Evolutionary conservation across 2,113 vertebrate species (phyloP).

Genomic region (Neopipo cinnamomea): DNA sequence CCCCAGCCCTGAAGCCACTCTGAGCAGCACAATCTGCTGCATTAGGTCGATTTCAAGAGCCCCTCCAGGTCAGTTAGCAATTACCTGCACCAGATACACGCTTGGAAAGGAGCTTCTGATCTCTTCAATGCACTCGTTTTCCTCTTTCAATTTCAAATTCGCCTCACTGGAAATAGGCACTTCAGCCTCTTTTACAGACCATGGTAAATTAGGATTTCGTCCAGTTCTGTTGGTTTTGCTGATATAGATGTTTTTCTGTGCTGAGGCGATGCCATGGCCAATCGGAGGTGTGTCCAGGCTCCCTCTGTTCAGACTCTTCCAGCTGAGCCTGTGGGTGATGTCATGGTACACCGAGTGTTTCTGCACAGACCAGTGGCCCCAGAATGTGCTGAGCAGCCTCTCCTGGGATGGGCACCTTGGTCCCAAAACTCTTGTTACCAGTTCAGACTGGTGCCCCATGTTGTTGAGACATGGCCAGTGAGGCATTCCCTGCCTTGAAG

Average conservation of each 20-base stretch:
- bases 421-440: background rate
- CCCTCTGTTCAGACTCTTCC: background rate
- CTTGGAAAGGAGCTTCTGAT: constrained; percentile 61
- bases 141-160: constrained; percentile 62
- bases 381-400: background rate
- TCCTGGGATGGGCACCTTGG: background rate
- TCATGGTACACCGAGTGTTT: background rate
- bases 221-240: constrained; percentile 59
- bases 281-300: background rate
- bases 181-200: constrained; percentile 64
- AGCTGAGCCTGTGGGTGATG: background rate
- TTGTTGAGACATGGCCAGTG: background rate
- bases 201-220: constrained; percentile 52
- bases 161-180: constrained; percentile 49
- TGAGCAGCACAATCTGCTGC: constrained; percentile 26
- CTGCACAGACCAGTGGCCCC: background rate
- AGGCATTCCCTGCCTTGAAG: background rate
- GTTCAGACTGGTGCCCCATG: background rate
- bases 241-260: constrained; percentile 36
- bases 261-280: background rate
- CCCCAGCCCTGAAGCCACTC: background rate
- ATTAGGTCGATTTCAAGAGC: constrained; percentile 59
- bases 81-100: constrained; percentile 55
- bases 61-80: constrained; percentile 64
- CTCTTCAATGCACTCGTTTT: constrained; percentile 59